Evolutionary conservation across 1,140 invertebrate species (phyloP), one percentile per base, ranked within the genome.

Genomic region (Pogonomyrmex barbatus): DNA sequence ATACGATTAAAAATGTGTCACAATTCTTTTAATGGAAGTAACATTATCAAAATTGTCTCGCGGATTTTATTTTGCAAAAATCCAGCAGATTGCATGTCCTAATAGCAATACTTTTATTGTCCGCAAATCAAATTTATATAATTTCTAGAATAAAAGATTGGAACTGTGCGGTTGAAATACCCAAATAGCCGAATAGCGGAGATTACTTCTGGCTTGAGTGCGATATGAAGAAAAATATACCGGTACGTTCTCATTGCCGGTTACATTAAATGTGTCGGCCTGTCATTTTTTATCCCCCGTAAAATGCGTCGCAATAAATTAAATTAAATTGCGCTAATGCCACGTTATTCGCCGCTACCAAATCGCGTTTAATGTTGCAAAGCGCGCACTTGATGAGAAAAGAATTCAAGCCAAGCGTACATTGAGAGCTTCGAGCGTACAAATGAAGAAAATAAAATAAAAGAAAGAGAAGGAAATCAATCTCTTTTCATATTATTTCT

Each of bases 21-120:
- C 2, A 33, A 33, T 70, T 12, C 9, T 24, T 79, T 68, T 8
- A 36, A 8, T 36, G 12, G 9, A 8, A 58, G 58, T 58, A 81
- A 58, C n/a, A 56, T 42, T 10, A 45, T 14, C 33, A 10, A 70
- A 71, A 68, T 45, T 78, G 24, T 79, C 50, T 42, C 50, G 50
- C 6, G 12, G n/a, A 0, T 42, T 79, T 70, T 14, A 56, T 47
- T 54, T 24, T 30, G 24, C n/a, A 67, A 42, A 54, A 68, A 54
- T 45, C 24, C 36, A 52, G 39, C 50, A 70, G 4, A 70, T 45
- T 70, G n/a, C 47, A 8, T 45, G 63, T 68, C 4, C 8, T 68
- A 56, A 45, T 56, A 58, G 17, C 9, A 10, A 81, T 81, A 81
- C 24, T 70, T 54, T 68, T 30, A 70, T 81, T 39, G 30, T 70